Percentiles rank a stretch among this genome's conserved stretches.
Conservation (phyloP, 2,888 invertebrate species). For the Chamaedrilus cognettii region DNA sequence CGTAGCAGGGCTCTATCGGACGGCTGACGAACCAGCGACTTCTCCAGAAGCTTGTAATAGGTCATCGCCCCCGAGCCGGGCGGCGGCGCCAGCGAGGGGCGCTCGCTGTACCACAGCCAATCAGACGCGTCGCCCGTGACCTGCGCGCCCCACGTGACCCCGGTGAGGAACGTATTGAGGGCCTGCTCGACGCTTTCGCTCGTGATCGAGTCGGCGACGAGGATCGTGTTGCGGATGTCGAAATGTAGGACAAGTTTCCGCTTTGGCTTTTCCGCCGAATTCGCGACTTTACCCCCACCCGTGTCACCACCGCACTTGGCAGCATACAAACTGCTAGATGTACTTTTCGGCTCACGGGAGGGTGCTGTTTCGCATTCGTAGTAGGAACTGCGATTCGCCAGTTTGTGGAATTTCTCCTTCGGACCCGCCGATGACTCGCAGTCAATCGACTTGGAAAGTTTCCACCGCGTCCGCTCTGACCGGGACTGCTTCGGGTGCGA, state of each 20-base stretch:
- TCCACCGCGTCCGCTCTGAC: too few relatives aligned
- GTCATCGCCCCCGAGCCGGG: slow-evolving; percentile 41
- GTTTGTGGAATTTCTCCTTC: too few relatives aligned
- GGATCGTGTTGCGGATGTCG: slow-evolving; percentile 57
- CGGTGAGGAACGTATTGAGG: slow-evolving; percentile 57
- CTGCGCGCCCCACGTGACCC: slow-evolving; percentile 55
- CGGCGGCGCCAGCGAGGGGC: slow-evolving; percentile 46
- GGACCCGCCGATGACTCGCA: too few relatives aligned
- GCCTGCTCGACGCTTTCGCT: slow-evolving; percentile 55
- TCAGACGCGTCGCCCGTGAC: slow-evolving; percentile 43
- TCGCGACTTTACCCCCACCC: too few relatives aligned
- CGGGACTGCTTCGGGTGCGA: too few relatives aligned
- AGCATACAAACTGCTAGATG: too few relatives aligned
- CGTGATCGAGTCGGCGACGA: slow-evolving; percentile 56
- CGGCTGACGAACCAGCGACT: slow-evolving; percentile 47
- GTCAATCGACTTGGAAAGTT: too few relatives aligned
- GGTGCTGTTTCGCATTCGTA: too few relatives aligned
- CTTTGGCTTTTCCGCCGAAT: neutral
- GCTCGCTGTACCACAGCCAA: slow-evolving; percentile 51
- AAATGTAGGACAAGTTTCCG: slow-evolving; percentile 56
- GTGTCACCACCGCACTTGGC: too few relatives aligned
- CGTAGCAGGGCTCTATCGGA: slow-evolving; percentile 49
- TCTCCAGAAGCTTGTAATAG: slow-evolving; percentile 56
- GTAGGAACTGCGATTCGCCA: too few relatives aligned
- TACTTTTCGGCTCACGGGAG: too few relatives aligned